Conservation (phyloP, 2,797 vertebrate species). For the Darevskia nairensis region DNA sequence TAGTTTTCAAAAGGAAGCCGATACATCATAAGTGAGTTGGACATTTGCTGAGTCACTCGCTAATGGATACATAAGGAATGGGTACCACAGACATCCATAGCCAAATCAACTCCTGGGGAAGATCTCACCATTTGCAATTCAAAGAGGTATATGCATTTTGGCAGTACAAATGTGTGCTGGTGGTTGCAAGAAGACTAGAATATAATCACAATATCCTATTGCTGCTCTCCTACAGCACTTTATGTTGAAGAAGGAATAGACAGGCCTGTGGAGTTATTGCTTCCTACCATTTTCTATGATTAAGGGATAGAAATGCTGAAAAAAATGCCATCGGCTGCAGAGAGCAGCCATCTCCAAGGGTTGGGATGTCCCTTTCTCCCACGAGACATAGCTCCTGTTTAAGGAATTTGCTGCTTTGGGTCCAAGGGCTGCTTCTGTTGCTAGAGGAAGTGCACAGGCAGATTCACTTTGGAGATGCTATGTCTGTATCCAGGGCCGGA, state of each 20-base stretch:
- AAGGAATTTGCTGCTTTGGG: background rate
- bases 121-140: background rate
- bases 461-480: background rate
- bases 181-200: rapidly evolving
- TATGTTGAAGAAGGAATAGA: background rate
- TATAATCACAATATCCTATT: rapidly evolving
- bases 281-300: background rate
- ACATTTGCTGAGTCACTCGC: constrained; percentile 50
- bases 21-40: background rate
- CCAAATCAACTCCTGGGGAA: background rate
- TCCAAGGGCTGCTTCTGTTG: background rate
- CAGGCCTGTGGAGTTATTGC: no score
- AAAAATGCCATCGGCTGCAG: background rate
- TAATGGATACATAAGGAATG: background rate
- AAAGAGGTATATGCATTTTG: rapidly evolving
- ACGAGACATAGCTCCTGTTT: background rate
- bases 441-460: background rate
- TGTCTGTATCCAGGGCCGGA: no score
- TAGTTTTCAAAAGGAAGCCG: background rate
- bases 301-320: background rate
- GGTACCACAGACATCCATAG: background rate
- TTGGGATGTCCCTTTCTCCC: background rate
- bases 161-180: rapidly evolving
- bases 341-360: background rate
- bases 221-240: background rate